Evolutionary conservation across 2,888 invertebrate genomes (phyloP).

Genomic region (Caenorhabditis macrosperma): DNA sequence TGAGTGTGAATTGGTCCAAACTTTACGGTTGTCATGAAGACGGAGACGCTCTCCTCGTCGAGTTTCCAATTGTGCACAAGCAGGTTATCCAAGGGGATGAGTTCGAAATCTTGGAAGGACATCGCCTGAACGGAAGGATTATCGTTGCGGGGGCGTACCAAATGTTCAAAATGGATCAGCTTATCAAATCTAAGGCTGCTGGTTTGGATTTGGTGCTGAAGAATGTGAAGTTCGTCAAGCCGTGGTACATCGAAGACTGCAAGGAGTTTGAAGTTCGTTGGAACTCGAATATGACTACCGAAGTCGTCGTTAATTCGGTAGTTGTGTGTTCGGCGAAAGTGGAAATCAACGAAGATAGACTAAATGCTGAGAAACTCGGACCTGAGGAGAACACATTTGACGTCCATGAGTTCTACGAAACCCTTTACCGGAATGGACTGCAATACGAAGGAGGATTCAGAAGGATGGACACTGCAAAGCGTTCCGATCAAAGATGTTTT

Average conservation of each 20-base stretch:
- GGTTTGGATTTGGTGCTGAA: slow-evolving; percentile 19
- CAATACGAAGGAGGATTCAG: slow-evolving; percentile 66
- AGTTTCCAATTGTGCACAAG: slow-evolving; percentile 37
- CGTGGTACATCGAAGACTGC: slow-evolving; percentile 53
- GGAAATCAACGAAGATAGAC: slow-evolving; percentile 8
- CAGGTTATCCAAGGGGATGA: slow-evolving; percentile 40
- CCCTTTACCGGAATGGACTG: slow-evolving; percentile 60
- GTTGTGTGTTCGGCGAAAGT: slow-evolving; percentile 36
- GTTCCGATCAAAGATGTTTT: slow-evolving; percentile 48
- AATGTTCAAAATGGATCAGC: slow-evolving; percentile 57
- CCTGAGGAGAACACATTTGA: slow-evolving; percentile 36
- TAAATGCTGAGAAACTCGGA: not conserved
- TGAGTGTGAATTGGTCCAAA: slow-evolving; percentile 39
- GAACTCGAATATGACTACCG: slow-evolving; percentile 51
- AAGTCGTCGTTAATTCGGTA: slow-evolving; percentile 22
- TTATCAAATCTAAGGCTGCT: slow-evolving; percentile 12
- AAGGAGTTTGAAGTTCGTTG: slow-evolving; percentile 40
- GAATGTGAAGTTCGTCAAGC: slow-evolving; percentile 56
- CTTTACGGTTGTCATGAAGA: slow-evolving; percentile 35
- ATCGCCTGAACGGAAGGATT: slow-evolving; percentile 58
- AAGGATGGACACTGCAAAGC: slow-evolving; percentile 30
- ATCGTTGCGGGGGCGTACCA: slow-evolving; percentile 71
- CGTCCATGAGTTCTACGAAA: slow-evolving; percentile 64
- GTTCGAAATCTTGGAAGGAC: slow-evolving; percentile 57
- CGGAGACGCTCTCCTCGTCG: slow-evolving; percentile 18